Percentiles rank a stretch among this genome's conserved stretches.
phyloP scores from a whole-genome alignment of 2,888 invertebrate genomes.

The Hypomecis atomaria region DNA sequence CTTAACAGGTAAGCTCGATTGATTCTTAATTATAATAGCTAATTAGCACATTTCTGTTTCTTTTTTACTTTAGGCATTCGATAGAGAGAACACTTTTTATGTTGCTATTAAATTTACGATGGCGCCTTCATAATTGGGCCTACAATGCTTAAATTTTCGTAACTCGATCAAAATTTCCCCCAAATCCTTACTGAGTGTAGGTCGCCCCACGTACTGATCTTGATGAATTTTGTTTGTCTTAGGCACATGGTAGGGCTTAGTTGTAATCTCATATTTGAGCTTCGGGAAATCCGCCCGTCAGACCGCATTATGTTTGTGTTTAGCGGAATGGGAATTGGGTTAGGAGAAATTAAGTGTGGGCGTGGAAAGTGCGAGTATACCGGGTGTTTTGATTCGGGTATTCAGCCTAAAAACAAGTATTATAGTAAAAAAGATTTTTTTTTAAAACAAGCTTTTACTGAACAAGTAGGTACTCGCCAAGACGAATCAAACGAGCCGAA shows the following conservation, averaged over 20 bases:
- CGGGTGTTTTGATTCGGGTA: background rate
- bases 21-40: too few species aligned
- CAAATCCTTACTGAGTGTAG: conserved; percentile 8
- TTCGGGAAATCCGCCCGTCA: conserved; percentile 19
- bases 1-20: too few species aligned
- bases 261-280: conserved; percentile 30
- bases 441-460: too few species aligned
- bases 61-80: too few species aligned
- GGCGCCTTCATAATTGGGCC: too few species aligned
- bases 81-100: too few species aligned
- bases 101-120: too few species aligned
- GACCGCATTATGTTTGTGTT: conserved; percentile 19
- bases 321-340: conserved; percentile 13
- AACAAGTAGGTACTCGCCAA: too few species aligned
- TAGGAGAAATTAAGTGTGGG: conserved; percentile 13
- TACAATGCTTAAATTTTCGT: too few species aligned
- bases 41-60: too few species aligned
- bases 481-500: too few species aligned
- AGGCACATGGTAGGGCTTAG: conserved; percentile 20
- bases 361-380: conserved; percentile 8
- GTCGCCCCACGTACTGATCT: conserved; percentile 5
- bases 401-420: background rate
- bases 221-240: conserved; percentile 30
- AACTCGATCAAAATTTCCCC: background rate
- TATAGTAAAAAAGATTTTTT: too few species aligned